Percentiles rank a stretch among this genome's conserved stretches.
Conservation (phyloP, 2,888 invertebrate species). For the Ptilodon capucinus region DNA sequence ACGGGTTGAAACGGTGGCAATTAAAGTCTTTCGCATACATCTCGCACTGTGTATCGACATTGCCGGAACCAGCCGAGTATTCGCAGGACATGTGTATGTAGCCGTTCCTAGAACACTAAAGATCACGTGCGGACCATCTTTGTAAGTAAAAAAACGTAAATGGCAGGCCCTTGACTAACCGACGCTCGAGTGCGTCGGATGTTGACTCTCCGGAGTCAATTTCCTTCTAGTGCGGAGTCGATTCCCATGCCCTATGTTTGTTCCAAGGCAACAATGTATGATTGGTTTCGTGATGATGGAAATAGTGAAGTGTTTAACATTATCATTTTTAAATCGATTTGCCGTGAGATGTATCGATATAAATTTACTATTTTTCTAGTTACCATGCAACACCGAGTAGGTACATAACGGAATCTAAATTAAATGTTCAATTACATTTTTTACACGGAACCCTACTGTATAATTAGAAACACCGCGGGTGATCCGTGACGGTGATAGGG, state of each 20-base stretch:
- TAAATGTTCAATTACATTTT: background rate
- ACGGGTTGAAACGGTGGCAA: constrained; percentile 28
- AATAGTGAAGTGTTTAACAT: too few relatives aligned
- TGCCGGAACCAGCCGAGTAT: constrained; percentile 4
- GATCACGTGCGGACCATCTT: constrained; percentile 65
- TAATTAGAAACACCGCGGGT: background rate
- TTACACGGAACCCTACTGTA: background rate
- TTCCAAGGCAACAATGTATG: constrained; percentile 22
- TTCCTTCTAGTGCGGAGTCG: constrained; percentile 31
- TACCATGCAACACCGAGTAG: background rate
- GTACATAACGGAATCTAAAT: background rate
- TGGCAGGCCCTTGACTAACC: constrained; percentile 46
- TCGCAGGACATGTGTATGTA: constrained; percentile 56
- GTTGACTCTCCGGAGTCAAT: constrained; percentile 45
- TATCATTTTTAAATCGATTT: background rate
- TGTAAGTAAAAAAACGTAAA: constrained; percentile 49
- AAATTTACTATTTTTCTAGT: background rate
- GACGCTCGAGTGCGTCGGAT: constrained; percentile 43
- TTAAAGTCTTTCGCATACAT: constrained; percentile 30
- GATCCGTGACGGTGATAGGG: constrained; percentile 13
- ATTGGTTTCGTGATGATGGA: background rate
- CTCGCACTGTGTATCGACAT: constrained; percentile 3
- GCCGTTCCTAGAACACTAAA: constrained; percentile 66
- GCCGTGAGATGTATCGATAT: background rate
- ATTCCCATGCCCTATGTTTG: constrained; percentile 19